These are phyloP conservation scores for Melipona bicolor DNA, from an alignment of 2,888 invertebrate genomes.

Conservation along the genomic window DNA sequence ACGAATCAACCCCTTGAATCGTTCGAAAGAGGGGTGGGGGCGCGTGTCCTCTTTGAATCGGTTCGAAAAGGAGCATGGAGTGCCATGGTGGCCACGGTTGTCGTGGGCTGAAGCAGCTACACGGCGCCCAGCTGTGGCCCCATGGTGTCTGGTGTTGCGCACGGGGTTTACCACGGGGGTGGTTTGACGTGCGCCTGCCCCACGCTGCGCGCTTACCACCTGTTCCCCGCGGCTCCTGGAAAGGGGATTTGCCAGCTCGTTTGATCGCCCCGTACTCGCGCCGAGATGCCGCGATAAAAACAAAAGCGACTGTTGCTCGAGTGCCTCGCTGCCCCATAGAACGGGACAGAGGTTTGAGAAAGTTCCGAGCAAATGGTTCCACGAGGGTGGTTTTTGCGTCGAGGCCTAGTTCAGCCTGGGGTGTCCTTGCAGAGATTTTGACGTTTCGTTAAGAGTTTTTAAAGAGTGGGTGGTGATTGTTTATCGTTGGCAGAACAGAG, in stretches of 20 bases:
- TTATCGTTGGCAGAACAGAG: too few species aligned
- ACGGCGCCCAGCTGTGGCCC: conserved; percentile 81
- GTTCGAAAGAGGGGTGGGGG: conserved; percentile 47
- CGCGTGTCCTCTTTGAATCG: conserved; percentile 71
- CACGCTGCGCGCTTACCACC: conserved; percentile 81
- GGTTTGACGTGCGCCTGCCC: conserved; percentile 79
- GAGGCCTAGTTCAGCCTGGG: not conserved
- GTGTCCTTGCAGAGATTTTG: too few species aligned
- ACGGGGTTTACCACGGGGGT: conserved; percentile 75
- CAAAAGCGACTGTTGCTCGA: conserved; percentile 52
- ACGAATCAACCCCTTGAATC: conserved; percentile 31
- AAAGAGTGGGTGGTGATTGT: not conserved
- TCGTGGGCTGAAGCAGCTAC: conserved; percentile 66
- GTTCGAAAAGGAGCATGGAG: conserved; percentile 46
- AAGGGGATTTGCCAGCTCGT: conserved; percentile 62
- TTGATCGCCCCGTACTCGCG: conserved; percentile 69
- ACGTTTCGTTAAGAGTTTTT: not conserved
- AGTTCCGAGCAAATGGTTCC: not conserved
- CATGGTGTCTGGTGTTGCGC: conserved; percentile 65
- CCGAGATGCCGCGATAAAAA: conserved; percentile 65
- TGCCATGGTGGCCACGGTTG: conserved; percentile 19
- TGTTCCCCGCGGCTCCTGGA: conserved; percentile 71
- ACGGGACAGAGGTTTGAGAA: not conserved
- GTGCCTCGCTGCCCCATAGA: not conserved
- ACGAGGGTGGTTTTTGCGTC: not conserved